Base-by-base conservation (phyloP, 2,113 vertebrate species). In the Amblyornis subalaris region DNA sequence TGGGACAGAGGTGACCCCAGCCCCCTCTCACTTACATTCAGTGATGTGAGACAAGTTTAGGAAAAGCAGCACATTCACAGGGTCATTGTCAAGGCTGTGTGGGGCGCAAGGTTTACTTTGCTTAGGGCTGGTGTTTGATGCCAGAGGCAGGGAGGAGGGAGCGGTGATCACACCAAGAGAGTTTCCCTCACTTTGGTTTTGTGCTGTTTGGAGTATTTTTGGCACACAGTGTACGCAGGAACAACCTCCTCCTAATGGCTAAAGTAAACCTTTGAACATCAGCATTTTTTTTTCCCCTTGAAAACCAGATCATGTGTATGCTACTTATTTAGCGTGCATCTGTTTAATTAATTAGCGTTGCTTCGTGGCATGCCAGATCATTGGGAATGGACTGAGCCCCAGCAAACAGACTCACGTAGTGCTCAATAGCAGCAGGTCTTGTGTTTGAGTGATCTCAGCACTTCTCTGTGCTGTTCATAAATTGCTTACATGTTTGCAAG, bases 291-390 rank as follows among this genome's bases (percentile, higher is more conserved):
- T n/a, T n/a, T n/a, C n/a, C 29, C 36, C 33, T 74, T 73, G 79
- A 71, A 96, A 86, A 75, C 44, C 50, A 60, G 40, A 44, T 81
- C 28, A 42, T 38, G 35, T 29, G 65, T 77, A 0, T 10, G 61
- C 48, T 64, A 25, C 53, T 95, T 83, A 54, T 7, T 86, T 78
- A 84, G 87, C 40, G 4, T 47, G 73, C 76, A 42, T 62, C 72
- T 76, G 36, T 78, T 81, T 82, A 78, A 89, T 93, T 80, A 91
- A 91, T 86, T 50, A 89, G 66, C n/a, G 4, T 31, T 69, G 70
- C 74, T 92, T 81, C 48, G 9, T 78, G 81, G 55, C 74, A 47
- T 60, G 81, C 65, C 89, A 77, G 78, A 54, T 60, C 71, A 64
- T 47, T 1, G 9, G 74, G 78, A 91, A 24, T 29, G 44, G 81